A percentile compares a stretch with the other conserved stretches of the same genome.
phyloP scores from a whole-genome alignment of 2,113 vertebrate genomes.

The Rhea pennata region DNA sequence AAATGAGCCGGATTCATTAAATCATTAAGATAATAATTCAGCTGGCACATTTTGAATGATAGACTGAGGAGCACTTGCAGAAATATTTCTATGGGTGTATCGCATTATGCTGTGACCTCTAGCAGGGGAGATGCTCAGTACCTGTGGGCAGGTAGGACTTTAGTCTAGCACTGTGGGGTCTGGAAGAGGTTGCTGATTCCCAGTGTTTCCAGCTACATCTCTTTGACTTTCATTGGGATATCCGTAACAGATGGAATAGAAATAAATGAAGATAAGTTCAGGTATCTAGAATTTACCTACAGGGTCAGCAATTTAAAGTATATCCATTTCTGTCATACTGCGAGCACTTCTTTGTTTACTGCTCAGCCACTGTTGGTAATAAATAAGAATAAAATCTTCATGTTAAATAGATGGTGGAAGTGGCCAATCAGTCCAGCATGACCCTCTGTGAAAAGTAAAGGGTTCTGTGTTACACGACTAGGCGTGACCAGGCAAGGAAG shows the following conservation, averaged over 20 bases:
- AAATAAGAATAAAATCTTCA: background rate
- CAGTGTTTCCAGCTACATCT: fast-evolving
- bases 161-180: background rate
- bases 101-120: background rate
- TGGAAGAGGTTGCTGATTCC: background rate
- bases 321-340: background rate
- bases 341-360: background rate
- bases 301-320: background rate
- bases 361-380: background rate
- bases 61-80: background rate
- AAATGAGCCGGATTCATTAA: background rate
- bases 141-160: background rate
- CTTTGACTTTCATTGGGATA: background rate
- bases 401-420: background rate
- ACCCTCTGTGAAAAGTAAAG: background rate
- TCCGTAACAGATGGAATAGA: background rate
- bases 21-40: background rate
- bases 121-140: background rate
- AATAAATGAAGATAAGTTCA: background rate
- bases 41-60: background rate
- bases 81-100: background rate
- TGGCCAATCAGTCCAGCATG: background rate
- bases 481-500: background rate
- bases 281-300: background rate
- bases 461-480: background rate